Base-by-base conservation (phyloP, 2,113 vertebrate genomes). In the Ailuropoda melanoleuca region DNA sequence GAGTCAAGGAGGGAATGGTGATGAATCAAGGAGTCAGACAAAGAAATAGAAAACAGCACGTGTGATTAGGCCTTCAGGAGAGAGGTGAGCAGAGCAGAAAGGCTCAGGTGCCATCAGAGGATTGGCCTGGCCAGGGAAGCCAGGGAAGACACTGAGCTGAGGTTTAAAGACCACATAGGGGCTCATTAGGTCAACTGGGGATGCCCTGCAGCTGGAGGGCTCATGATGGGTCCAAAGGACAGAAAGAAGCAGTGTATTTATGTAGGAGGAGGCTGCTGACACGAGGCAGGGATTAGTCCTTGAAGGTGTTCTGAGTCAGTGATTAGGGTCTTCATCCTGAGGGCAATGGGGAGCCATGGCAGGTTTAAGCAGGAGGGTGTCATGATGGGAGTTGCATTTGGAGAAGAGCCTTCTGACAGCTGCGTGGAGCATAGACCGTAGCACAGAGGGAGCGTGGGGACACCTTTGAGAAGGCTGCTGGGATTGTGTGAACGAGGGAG, bases 61-160 rank as follows among this genome's bases (percentile, higher is more conserved):
- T 6, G 43, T 9, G 43, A 58, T 86, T 15, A 58, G 74, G 29
- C 24, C n/a, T 62, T 92, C 5, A 0, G 8, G 62, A 82, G n/a
- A 64, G 3, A 82, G 4, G 23, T 10, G 46, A 64, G 53, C 34
- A 72, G 15, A n/a, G 55, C 26, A 43, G 64, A 64, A 77, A 37
- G 6, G 1, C 10, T 43, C 43, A 0, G 21, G 3, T 3, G 2
- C 48, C 53, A 31, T 31, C 37, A 12, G 37, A 26, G 31, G 17
- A 77, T 0, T 6, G 11, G 37, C 29, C 23, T 17, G 46, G 43
- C 68, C 53, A 13, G 31, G 1, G 48, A 48, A 80, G 50, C 31
- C 19, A 4, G 34, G 34, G 24, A 50, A 58, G 34, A 12, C 34
- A 8, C 31, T 3, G 29, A 29, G 43, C 13, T 1, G 34, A 53